These are phyloP conservation scores for Delia radicum DNA, from an alignment of 1,140 invertebrate species.

Conservation along the genomic window DNA sequence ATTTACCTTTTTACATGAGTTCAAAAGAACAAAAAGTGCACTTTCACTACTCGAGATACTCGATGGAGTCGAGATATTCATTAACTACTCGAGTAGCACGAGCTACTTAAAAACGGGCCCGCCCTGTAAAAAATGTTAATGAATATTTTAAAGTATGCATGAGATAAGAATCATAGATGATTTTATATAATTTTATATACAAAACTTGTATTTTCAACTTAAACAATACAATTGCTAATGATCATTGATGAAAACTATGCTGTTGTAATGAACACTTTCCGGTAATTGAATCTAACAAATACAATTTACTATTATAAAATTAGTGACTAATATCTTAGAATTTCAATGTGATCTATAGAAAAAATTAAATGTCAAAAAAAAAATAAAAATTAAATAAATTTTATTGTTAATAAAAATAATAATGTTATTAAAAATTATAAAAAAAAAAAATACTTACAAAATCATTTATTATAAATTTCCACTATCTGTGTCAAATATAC, in stretches of 20 bases:
- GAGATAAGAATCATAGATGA: too few relatives aligned
- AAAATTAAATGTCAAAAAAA: neutral
- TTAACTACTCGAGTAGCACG: too few relatives aligned
- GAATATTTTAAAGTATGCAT: too few relatives aligned
- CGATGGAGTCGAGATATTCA: too few relatives aligned
- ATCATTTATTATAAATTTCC: constrained; percentile 18
- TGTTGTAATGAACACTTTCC: neutral
- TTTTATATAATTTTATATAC: too few relatives aligned
- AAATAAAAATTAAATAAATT: neutral
- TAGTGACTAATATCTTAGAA: constrained; percentile 12
- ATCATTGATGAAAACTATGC: neutral
- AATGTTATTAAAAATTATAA: neutral
- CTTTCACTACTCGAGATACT: too few relatives aligned
- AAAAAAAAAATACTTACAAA: constrained; percentile 1
- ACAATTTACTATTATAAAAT: neutral
- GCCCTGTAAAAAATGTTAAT: too few relatives aligned
- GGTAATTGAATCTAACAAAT: neutral
- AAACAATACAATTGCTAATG: too few relatives aligned
- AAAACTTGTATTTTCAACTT: too few relatives aligned
- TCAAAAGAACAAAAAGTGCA: too few relatives aligned
- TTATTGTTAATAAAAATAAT: neutral
- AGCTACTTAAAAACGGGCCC: too few relatives aligned
- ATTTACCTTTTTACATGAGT: too few relatives aligned
- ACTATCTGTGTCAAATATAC: neutral
- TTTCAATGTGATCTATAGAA: constrained; percentile 10